phyloP scores from a whole-genome alignment of 1,140 invertebrate species.

The Musca vetustissima region DNA sequence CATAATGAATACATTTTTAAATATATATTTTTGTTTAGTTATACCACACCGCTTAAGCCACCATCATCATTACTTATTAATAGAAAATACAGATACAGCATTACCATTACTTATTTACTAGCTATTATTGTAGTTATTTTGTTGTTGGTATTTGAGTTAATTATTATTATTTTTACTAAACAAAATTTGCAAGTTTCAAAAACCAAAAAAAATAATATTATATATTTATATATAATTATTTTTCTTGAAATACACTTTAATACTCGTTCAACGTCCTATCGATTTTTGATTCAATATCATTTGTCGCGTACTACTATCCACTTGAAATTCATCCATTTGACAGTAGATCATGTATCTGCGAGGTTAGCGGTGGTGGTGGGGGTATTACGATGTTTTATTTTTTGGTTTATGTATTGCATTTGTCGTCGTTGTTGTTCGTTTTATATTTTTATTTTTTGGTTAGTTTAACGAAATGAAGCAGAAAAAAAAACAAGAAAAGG shows the following conservation, averaged over 20 bases:
- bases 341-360: constrained; percentile 78
- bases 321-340: constrained; percentile 75
- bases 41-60: no score
- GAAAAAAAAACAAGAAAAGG: neutral
- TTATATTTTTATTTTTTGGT: no score
- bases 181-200: neutral
- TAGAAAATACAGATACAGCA: neutral
- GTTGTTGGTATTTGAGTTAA: neutral
- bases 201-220: no score
- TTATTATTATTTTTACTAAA: neutral
- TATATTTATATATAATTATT: no score
- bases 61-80: neutral
- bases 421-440: constrained; percentile 11
- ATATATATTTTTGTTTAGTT: neutral
- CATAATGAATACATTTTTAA: no score
- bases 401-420: neutral
- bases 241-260: no score
- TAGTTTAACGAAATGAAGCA: neutral
- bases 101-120: neutral
- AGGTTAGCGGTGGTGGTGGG: constrained; percentile 35
- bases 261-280: constrained; percentile 31
- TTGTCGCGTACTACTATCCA: constrained; percentile 59
- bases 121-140: neutral
- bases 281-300: constrained; percentile 49
- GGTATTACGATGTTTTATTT: no score